phyloP scores from a whole-genome alignment of 2,797 vertebrate species.

The Apodemus agrarius region DNA sequence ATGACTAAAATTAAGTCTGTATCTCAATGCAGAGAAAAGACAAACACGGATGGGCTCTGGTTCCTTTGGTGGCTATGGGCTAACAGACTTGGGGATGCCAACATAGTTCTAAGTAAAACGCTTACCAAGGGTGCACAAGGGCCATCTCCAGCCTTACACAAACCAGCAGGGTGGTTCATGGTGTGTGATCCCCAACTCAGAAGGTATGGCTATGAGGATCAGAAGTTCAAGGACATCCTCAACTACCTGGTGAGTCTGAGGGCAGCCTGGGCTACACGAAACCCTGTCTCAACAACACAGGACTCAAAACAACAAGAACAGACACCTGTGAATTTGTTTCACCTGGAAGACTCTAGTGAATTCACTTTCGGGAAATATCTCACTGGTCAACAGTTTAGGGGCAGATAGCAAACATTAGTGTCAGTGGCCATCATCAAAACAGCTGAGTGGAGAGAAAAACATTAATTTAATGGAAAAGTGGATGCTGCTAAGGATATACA shows the following conservation, averaged over 20 bases:
- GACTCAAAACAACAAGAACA: background rate
- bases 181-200: background rate
- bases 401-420: background rate
- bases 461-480: background rate
- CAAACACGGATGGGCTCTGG: background rate
- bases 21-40: background rate
- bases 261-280: background rate
- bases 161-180: background rate
- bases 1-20: background rate
- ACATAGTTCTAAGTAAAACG: background rate
- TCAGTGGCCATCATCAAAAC: background rate
- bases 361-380: background rate
- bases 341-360: background rate
- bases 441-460: background rate
- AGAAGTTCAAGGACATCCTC: background rate
- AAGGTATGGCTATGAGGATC: background rate
- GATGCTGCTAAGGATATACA: background rate
- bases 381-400: conserved; percentile 8
- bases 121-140: background rate
- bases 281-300: background rate
- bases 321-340: background rate
- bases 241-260: background rate
- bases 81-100: background rate
- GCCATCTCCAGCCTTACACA: background rate
- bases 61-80: background rate